A percentile compares a stretch with the other conserved stretches of the same genome.
Conservation (phyloP, 2,113 vertebrate species). For the Pontoporia blainvillei region DNA sequence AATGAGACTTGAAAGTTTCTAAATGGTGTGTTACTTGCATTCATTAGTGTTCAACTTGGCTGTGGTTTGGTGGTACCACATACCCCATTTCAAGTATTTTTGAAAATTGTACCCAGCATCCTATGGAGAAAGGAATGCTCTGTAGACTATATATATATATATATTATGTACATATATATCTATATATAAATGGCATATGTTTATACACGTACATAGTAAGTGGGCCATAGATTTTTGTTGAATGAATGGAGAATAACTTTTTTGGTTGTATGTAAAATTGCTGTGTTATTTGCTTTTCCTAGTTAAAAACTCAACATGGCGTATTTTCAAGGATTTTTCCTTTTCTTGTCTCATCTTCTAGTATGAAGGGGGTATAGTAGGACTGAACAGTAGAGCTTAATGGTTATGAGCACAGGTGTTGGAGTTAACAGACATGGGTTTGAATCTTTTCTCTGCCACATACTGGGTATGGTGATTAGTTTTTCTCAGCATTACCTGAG, state of each 20-base stretch:
- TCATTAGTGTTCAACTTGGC: not conserved
- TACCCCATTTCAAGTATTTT: not conserved
- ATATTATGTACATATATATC: not conserved
- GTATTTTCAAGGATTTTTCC: not conserved
- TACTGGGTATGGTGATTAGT: not conserved
- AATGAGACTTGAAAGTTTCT: slow-evolving; percentile 9
- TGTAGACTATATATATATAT: not conserved
- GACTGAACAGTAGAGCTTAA: not conserved
- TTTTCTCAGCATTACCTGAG: not conserved
- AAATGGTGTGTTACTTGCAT: not conserved
- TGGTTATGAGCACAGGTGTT: not conserved
- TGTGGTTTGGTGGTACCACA: not conserved
- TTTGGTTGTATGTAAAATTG: not conserved
- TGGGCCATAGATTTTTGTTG: not conserved
- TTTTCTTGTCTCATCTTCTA: not conserved
- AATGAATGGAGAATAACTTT: not conserved
- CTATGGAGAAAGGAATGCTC: not conserved
- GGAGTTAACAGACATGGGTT: not conserved
- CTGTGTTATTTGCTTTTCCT: not conserved
- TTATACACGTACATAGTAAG: not conserved
- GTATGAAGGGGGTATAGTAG: not conserved
- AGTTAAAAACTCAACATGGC: not conserved
- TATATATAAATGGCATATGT: not conserved
- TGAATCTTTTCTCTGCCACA: not conserved
- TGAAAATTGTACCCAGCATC: not conserved